phyloP scores from a whole-genome alignment of 2,888 invertebrate genomes.

The Hemistola chrysoprasaria region DNA sequence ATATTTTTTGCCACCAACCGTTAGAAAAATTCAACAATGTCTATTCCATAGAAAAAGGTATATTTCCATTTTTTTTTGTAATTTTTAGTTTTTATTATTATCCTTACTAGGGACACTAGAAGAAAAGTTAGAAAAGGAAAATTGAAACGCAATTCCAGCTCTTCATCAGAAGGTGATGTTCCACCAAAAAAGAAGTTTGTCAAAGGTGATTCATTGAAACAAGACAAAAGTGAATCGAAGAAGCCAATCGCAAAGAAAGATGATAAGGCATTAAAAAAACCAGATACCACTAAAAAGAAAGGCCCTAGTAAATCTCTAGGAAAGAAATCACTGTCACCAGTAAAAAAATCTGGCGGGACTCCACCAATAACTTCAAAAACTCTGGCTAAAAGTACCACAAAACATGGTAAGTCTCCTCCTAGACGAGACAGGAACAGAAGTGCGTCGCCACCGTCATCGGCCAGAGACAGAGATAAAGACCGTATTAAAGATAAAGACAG shows the following conservation, averaged over 20 bases:
- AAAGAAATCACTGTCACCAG: conserved; percentile 76
- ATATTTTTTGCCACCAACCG: no score
- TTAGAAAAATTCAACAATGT: no score
- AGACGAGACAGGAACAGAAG: conserved; percentile 71
- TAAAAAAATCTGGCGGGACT: conserved; percentile 76
- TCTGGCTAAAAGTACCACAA: conserved; percentile 57
- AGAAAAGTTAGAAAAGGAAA: conserved; percentile 79
- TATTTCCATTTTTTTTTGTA: conserved; percentile 7
- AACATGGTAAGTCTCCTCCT: conserved; percentile 72
- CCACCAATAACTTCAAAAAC: conserved; percentile 74
- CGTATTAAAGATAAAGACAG: conserved; percentile 64
- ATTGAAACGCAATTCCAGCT: conserved; percentile 82
- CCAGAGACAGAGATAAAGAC: conserved; percentile 76
- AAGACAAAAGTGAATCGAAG: conserved; percentile 70
- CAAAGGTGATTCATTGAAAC: conserved; percentile 63
- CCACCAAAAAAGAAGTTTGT: conserved; percentile 78
- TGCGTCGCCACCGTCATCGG: conserved; percentile 60
- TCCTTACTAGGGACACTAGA: conserved; percentile 65
- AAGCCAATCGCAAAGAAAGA: conserved; percentile 69
- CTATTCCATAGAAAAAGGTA: not conserved
- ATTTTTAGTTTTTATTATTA: conserved; percentile 1
- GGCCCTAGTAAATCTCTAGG: conserved; percentile 58
- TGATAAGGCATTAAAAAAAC: conserved; percentile 65
- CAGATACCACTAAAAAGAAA: conserved; percentile 63
- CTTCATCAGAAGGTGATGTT: conserved; percentile 85